Base-by-base conservation (phyloP, 2,797 vertebrate species). In the Gephyroberyx darwinii region DNA sequence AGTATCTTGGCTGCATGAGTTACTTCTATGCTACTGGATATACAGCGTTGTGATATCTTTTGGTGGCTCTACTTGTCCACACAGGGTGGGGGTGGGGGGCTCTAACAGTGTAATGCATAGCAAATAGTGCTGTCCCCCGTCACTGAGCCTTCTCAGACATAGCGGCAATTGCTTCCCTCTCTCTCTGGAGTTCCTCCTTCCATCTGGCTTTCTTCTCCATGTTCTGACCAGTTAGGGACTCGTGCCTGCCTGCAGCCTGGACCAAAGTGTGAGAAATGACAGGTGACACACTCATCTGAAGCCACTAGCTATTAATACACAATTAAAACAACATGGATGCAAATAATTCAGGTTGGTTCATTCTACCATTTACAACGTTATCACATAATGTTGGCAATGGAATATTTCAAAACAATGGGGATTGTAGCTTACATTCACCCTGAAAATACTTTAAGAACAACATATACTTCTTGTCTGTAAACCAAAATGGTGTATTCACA, bases 191-290 rank as follows among this genome's bases (percentile, higher is more conserved):
- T 71, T 95, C 95, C 3, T 93, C 92, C 87, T 69, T 94, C 94
- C 87, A 93, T 5, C 56, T 92, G 43, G 96, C 96, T 86, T 96
- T 98, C 90, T 90, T 97, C 87, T 96, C 94, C 84, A 98, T 60
- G 89, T 97, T 98, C 0, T 88, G 20, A 33, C 5, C 53, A 0
- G 88, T 85, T 78, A 98, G 91, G 30, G 93, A 89, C 76, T 96
- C 94, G 0, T 97, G 67, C 65, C 94, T 93, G 55, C 82, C 60
- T 0, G 35, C 66, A 60, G 94, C 95, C 97, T 98, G 84, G 39
- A n/a, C 69, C 1, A 80, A 50, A 35, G 53, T 13, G 63, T 62
- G 4, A 63, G 20, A 53, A 9, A 51, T 55, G 2, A 55, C 12
- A 12, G 58, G 14, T 52, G 61, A 59, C 2, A 73, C 16, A 9